Conservation (phyloP, 2,113 vertebrate species). For the Epinephelus moara region DNA sequence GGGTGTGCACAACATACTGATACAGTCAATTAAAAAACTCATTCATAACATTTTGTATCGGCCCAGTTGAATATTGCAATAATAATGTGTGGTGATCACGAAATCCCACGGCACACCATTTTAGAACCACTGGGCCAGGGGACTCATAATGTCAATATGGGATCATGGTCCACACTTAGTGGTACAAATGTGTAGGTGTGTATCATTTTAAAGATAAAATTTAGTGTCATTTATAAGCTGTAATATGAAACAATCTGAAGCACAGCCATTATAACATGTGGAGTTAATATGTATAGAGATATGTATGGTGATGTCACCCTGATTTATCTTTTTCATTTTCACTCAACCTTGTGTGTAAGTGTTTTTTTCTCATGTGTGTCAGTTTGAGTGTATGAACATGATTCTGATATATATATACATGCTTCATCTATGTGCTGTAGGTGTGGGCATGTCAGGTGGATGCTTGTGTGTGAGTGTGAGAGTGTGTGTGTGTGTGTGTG, state of each 20-base stretch:
- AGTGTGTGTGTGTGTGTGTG: neutral
- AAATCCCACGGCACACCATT: too few relatives aligned
- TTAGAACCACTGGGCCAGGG: neutral
- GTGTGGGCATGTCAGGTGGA: neutral
- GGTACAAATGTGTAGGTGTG: neutral
- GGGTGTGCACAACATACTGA: too few relatives aligned
- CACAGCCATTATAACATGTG: too few relatives aligned
- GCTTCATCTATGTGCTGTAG: neutral
- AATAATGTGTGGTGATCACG: too few relatives aligned
- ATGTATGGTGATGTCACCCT: neutral
- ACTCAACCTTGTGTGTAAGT: neutral
- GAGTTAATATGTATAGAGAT: neutral
- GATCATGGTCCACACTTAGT: neutral
- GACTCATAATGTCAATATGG: neutral
- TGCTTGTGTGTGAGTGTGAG: neutral
- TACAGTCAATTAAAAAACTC: too few relatives aligned
- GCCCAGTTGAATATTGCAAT: too few relatives aligned
- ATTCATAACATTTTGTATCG: too few relatives aligned
- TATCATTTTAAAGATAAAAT: neutral
- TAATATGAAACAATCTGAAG: neutral
- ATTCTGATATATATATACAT: neutral
- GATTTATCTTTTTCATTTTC: too few relatives aligned
- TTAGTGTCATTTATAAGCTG: neutral
- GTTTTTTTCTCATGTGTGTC: neutral
- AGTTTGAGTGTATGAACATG: neutral